phyloP scores from a whole-genome alignment of 2,113 vertebrate genomes.

The Oostethus manadensis region DNA sequence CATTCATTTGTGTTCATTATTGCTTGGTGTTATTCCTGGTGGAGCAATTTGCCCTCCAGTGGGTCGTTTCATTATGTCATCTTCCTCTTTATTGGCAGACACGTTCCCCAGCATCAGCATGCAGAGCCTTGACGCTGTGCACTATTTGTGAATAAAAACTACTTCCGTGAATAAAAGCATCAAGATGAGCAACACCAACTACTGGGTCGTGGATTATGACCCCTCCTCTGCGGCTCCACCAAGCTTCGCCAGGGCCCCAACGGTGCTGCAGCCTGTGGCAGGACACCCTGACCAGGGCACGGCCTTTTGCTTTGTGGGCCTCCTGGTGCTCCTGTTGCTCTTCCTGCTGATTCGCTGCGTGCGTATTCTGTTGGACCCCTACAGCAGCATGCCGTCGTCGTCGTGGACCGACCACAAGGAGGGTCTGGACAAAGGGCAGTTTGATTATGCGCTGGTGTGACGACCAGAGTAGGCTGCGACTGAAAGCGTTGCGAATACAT shows the following conservation, averaged over 20 bases:
- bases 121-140: neutral
- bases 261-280: slow-evolving; percentile 47
- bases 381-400: slow-evolving; percentile 91
- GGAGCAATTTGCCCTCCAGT: slow-evolving; percentile 4
- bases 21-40: slow-evolving; percentile 8
- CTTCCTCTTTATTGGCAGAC: slow-evolving; percentile 5
- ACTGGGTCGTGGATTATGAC: slow-evolving; percentile 65
- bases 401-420: slow-evolving; percentile 92
- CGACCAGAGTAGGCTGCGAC: neutral
- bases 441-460: slow-evolving; percentile 86
- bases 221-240: slow-evolving; percentile 64
- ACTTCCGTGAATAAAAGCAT: slow-evolving; percentile 3
- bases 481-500: too few species aligned
- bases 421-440: slow-evolving; percentile 85
- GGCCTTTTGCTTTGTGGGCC: slow-evolving; percentile 86
- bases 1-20: slow-evolving; percentile 33
- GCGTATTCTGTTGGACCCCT: slow-evolving; percentile 90
- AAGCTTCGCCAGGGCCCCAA: slow-evolving; percentile 59
- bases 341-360: slow-evolving; percentile 88
- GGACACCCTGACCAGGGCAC: slow-evolving; percentile 84
- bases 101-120: slow-evolving; percentile 3
- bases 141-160: neutral
- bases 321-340: slow-evolving; percentile 83
- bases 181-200: slow-evolving; percentile 80
- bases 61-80: slow-evolving; percentile 8